Evolutionary conservation across 2,888 invertebrate genomes (phyloP), one percentile per base, ranked within the genome.

Genomic region (Pandemis heparana): DNA sequence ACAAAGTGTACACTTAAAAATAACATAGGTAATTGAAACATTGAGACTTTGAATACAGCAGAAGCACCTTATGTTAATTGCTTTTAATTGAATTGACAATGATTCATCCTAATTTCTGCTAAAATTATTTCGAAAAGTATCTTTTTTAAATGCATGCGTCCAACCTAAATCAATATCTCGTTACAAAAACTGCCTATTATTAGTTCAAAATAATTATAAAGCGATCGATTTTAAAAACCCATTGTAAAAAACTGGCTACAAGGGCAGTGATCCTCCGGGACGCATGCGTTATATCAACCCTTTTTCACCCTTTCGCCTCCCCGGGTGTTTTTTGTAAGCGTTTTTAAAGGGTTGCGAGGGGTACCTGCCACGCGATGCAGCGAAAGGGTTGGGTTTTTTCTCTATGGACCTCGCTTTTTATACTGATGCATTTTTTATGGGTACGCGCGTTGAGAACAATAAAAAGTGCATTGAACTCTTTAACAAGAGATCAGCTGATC

Each of bases 241-340:
- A 77, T 82, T 81, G 80, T 78, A 83, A 87, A 87, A 91, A 92
- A 91, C 89, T 88, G 88, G 83, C 85, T 87, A 85, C 87, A 90
- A 91, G 94, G 92, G 90, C 92, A 91, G 82, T 91, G 90, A 88
- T 91, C 92, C 90, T 89, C 75, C 80, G 85, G 83, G 83, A 85
- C 94, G 94, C 94, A 94, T 92, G 94, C 94, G 94, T 92, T 90
- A 89, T 89, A 86, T 80, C 90, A 93, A 94, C 94, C 94, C 94
- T 93, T 94, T 92, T 93, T 92, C 90, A 92, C 92, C 93, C 93
- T 91, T 94, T 93, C 90, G 88, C 84, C 89, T 89, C 91, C 92
- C 93, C 81, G 88, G 88, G 88, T 83, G 85, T 93, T 91, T 94
- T 94, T 94, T 92, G 87, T 92, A 87, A 89, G 89, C 88, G 87